Conservation (phyloP, 2,113 vertebrate species). For the Nesospiza acunhae region DNA sequence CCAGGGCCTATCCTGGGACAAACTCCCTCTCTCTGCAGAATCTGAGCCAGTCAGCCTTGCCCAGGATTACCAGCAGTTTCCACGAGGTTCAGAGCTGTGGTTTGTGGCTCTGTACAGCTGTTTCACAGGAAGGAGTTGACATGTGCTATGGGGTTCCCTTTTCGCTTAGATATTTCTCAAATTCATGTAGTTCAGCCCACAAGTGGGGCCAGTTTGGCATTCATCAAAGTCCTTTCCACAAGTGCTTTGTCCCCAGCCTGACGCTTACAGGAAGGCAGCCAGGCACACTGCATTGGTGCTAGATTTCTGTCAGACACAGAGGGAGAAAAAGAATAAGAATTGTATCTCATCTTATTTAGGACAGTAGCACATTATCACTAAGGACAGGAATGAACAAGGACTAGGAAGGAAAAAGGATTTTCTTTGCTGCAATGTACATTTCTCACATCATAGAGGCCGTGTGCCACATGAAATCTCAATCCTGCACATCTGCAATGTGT, state of each 20-base stretch:
- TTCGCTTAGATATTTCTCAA: not conserved
- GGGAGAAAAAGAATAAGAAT: not conserved
- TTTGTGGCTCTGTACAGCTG: rapidly evolving
- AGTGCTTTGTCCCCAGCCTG: not conserved
- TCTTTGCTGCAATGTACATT: not conserved
- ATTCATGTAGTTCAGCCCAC: not conserved
- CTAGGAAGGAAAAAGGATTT: not conserved
- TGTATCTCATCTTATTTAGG: not conserved
- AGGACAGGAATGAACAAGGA: not conserved
- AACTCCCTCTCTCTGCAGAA: not conserved
- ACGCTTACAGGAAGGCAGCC: not conserved
- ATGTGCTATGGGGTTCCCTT: not conserved
- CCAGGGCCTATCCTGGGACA: not conserved
- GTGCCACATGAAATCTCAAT: not conserved
- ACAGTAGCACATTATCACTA: not conserved
- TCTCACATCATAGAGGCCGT: not conserved
- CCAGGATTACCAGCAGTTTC: not conserved
- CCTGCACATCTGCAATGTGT: not conserved
- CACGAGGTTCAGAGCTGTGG: not conserved
- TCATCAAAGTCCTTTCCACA: not conserved
- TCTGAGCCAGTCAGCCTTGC: not conserved
- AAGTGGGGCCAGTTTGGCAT: not conserved
- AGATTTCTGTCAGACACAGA: not conserved
- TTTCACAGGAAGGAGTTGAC: not conserved
- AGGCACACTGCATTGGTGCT: not conserved